These are phyloP conservation scores for Dromas ardeola DNA, from an alignment of 2,113 vertebrate genomes.

Conservation along the genomic window DNA sequence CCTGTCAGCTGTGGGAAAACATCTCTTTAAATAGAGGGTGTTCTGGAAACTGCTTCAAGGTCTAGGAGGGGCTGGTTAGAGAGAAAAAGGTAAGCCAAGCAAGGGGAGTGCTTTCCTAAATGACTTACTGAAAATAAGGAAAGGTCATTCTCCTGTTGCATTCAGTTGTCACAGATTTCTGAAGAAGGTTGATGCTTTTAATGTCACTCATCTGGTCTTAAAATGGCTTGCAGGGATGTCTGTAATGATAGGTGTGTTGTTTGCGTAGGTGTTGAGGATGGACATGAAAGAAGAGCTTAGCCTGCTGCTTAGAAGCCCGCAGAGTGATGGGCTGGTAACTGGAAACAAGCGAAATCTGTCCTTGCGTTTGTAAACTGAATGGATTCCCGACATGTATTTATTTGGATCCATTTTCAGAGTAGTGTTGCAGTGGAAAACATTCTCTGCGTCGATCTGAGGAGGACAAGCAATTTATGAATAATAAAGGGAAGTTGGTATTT, in stretches of 20 bases:
- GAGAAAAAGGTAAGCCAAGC: neutral
- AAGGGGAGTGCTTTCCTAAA: neutral
- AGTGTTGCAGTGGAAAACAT: neutral
- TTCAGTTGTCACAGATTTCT: neutral
- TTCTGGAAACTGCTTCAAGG: neutral
- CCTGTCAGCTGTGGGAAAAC: neutral
- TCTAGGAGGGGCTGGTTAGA: neutral
- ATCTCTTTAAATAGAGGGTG: neutral
- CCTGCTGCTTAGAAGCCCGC: neutral
- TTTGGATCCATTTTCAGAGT: neutral
- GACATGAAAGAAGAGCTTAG: neutral
- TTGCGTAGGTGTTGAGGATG: fast-evolving
- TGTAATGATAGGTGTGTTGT: neutral
- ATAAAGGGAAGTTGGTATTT: neutral
- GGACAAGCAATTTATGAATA: neutral
- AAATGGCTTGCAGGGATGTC: neutral
- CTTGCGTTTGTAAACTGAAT: neutral
- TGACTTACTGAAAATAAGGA: neutral
- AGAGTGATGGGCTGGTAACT: neutral
- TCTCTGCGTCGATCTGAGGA: neutral
- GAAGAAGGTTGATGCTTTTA: neutral
- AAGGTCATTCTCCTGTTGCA: neutral
- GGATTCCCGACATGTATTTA: neutral
- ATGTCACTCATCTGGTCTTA: neutral
- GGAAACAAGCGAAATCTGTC: neutral